Evolutionary conservation across 1,140 invertebrate species (phyloP).

Genomic region (Zeugodacus cucurbitae): DNA sequence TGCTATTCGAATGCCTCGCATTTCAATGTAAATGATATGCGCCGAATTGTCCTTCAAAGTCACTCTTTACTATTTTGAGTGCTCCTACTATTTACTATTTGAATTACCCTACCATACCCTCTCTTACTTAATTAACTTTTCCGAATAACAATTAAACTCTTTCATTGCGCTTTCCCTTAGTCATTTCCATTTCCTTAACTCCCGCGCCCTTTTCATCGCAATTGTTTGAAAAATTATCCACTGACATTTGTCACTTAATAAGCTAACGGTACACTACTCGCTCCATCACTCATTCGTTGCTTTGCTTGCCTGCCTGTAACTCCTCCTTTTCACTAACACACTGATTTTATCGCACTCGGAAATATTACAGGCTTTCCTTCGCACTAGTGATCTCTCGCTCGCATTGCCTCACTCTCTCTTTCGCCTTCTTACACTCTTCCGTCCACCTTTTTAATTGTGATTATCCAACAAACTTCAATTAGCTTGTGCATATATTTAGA

Average conservation of each 20-base stretch:
- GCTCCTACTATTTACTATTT: background rate
- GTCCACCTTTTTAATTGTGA: background rate
- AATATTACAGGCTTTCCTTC: background rate
- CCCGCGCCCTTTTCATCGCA: background rate
- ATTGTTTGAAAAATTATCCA: background rate
- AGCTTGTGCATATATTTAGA: conserved; percentile 21
- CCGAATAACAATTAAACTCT: conserved; percentile 23
- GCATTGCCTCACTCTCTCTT: background rate
- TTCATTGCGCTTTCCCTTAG: background rate
- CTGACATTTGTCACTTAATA: conserved; percentile 15
- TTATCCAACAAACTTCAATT: conserved; percentile 33
- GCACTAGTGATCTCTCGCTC: background rate
- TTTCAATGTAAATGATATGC: background rate
- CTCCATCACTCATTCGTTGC: background rate
- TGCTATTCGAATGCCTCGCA: background rate
- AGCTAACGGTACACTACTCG: background rate
- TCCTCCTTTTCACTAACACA: background rate
- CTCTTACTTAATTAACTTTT: background rate
- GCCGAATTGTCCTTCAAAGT: background rate
- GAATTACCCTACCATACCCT: background rate
- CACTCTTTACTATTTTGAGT: background rate
- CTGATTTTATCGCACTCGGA: background rate
- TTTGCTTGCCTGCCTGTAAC: background rate
- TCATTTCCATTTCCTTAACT: background rate
- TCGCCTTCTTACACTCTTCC: background rate